Evolutionary conservation across 2,113 vertebrate species (phyloP), one percentile per base, ranked within the genome.

Genomic region (Pagrus major): DNA sequence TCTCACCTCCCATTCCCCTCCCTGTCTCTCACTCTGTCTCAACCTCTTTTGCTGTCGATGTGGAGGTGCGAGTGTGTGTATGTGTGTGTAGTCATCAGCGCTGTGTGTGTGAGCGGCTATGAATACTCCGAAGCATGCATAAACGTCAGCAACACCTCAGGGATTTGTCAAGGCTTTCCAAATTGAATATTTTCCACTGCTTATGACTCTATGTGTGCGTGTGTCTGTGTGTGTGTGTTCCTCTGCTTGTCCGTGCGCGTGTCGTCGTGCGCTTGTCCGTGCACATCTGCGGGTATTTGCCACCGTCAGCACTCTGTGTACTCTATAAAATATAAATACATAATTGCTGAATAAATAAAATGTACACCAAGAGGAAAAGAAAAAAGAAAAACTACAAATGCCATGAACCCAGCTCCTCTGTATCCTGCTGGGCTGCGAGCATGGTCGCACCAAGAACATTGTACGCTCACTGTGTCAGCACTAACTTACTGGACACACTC

Each of bases 291-390:
- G 47, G 29, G 52, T 88, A 81, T 86, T 83, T 91, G 71, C 79
- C 72, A 74, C 44, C 27, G 73, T 86, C 89, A 91, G 90, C 87
- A 90, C 68, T 92, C 76, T 88, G 77, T 88, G 81, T 91, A 77
- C 85, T 85, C 78, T 65, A 89, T 93, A 55, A 92, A 91, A 93
- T 89, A 92, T 92, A 89, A 92, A 93, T 90, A 87, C 88, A 88
- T 89, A 93, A 92, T 92, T 91, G 88, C 87, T 93, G 91, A 93
- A 93, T 93, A 92, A 93, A 92, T 93, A 91, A 93, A 92, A 91
- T 81, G 83, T 84, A 88, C 88, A 88, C 78, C 54, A 81, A 80
- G 78, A 86, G 68, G 39, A 92, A 83, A 74, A 89, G 59, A 42
- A 15, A 11, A 18, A 9, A 65, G 69, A 61, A 69, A 78, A 81